phyloP scores from a whole-genome alignment of 30 jellyfish, hydroid and myxozoan genomes.

The Turritopsis dohrnii region DNA sequence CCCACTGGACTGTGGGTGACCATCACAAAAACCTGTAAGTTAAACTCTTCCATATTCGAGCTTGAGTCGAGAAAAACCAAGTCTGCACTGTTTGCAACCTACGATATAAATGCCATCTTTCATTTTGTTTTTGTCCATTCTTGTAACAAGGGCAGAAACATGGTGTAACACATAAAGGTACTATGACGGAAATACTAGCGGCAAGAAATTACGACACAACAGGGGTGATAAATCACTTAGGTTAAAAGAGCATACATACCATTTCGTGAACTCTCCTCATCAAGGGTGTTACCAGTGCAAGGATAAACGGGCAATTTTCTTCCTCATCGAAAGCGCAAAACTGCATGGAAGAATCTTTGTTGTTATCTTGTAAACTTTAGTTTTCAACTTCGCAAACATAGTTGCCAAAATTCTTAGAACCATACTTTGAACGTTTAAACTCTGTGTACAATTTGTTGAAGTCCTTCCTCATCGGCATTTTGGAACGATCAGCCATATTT shows the following conservation, averaged over 20 bases:
- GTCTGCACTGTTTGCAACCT: conserved; percentile 5
- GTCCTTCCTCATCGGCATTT: conserved; percentile 22
- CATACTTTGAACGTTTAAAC: background rate
- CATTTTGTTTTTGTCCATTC: too few species aligned
- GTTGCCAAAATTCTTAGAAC: background rate
- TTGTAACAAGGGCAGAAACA: background rate
- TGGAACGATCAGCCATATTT: conserved; percentile 26
- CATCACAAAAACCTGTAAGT: conserved; percentile 30
- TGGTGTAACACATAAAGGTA: background rate
- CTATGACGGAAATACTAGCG: too few species aligned
- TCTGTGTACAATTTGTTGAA: conserved; percentile 29
- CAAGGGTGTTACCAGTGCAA: conserved; percentile 18
- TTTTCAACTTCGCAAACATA: background rate
- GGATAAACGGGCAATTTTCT: conserved; percentile 16
- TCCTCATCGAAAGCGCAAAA: conserved; percentile 23
- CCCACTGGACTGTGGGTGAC: conserved; percentile 25
- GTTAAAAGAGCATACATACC: conserved; percentile 7
- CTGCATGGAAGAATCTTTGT: background rate
- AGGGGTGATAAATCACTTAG: background rate
- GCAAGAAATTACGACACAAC: background rate
- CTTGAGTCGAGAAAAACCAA: conserved; percentile 17
- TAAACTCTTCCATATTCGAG: conserved; percentile 15
- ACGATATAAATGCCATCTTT: background rate
- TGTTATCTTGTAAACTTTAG: conserved; percentile 9
- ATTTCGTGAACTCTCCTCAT: conserved; percentile 30